phyloP scores from a whole-genome alignment of 1,140 invertebrate genomes.

The Oscheius sp. region DNA sequence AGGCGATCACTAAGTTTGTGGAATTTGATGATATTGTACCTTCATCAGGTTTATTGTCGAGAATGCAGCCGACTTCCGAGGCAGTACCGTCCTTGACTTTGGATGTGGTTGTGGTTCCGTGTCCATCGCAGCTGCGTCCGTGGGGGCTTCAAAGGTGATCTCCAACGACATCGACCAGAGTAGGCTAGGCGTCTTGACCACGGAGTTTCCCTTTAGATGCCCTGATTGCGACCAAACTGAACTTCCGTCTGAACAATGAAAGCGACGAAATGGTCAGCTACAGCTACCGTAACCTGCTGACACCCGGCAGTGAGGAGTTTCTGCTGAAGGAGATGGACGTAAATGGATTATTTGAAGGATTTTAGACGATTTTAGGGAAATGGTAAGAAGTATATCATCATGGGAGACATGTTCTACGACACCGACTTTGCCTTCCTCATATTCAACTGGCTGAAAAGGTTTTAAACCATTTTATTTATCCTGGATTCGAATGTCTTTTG shows the following conservation, averaged over 20 bases:
- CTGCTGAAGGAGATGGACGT: neutral
- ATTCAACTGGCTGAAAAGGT: constrained; percentile 32
- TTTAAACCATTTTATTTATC: neutral
- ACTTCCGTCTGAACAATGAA: constrained; percentile 20
- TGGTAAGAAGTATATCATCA: constrained; percentile 1
- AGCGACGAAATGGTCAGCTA: constrained; percentile 11
- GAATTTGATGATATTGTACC: neutral
- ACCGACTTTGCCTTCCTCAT: constrained; percentile 23
- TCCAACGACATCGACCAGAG: constrained; percentile 35
- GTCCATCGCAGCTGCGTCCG: constrained; percentile 1
- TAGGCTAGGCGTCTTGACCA: neutral
- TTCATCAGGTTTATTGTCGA: constrained; percentile 20
- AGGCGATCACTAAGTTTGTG: constrained; percentile 14
- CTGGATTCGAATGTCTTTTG: neutral
- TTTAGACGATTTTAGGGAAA: neutral
- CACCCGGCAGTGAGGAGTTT: neutral
- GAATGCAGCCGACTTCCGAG: neutral
- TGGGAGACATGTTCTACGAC: constrained; percentile 39
- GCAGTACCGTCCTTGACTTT: constrained; percentile 17
- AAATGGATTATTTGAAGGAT: neutral
- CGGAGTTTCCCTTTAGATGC: constrained; percentile 16
- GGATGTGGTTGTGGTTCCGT: constrained; percentile 25
- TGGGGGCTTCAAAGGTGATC: constrained; percentile 1
- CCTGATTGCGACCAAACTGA: constrained; percentile 21
- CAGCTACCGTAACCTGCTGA: constrained; percentile 8